Percentiles rank a stretch among this genome's conserved stretches.
phyloP scores from a whole-genome alignment of 2,113 vertebrate species.

The Lontra canadensis region DNA sequence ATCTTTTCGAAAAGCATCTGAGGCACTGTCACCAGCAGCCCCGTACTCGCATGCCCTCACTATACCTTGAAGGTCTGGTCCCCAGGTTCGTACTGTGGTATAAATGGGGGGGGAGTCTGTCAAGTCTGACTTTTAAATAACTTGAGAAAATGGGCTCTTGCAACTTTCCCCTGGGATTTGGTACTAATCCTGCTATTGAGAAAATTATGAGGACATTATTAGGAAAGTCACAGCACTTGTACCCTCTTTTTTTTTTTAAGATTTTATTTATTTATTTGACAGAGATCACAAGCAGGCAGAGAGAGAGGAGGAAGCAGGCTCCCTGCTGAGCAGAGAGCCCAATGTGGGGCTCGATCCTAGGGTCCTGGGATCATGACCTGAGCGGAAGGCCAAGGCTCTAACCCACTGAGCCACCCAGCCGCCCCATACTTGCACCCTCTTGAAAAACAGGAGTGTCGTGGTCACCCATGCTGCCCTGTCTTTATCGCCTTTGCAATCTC shows the following conservation, averaged over 20 bases:
- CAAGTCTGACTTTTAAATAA: constrained; percentile 73
- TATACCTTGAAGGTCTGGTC: background rate
- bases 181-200: constrained; percentile 71
- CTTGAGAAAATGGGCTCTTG: constrained; percentile 71
- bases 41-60: constrained; percentile 8
- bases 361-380: too few relatives aligned
- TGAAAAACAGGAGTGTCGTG: constrained; percentile 12
- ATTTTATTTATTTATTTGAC: too few relatives aligned
- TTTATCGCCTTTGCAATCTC: background rate
- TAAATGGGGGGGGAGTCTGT: constrained; percentile 47
- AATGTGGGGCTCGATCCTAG: too few relatives aligned
- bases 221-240: constrained; percentile 48
- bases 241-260: background rate
- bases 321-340: too few relatives aligned
- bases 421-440: background rate
- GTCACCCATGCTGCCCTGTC: background rate
- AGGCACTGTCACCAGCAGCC: background rate
- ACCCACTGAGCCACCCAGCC: too few relatives aligned
- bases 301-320: too few relatives aligned
- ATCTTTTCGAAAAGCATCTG: background rate
- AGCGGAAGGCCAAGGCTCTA: too few relatives aligned
- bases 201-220: constrained; percentile 70
- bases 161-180: constrained; percentile 51
- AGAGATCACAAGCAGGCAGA: too few relatives aligned
- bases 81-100: background rate